A percentile compares a stretch with the other conserved stretches of the same genome.
Evolutionary conservation across 2,113 vertebrate species (phyloP).

Genomic region (Cyprinodon variegatus): DNA sequence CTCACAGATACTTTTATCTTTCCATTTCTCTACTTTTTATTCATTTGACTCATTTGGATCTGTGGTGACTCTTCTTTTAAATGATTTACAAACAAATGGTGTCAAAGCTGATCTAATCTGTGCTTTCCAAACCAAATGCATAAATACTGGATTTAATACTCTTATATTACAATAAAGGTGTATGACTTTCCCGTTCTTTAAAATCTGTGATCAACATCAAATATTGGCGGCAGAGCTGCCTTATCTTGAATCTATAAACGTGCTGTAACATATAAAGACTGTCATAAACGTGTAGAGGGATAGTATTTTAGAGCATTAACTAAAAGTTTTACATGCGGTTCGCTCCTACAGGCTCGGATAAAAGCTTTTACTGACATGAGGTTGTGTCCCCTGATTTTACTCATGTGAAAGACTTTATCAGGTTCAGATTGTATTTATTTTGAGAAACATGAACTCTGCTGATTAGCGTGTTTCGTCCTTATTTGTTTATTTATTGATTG

Average conservation of each 20-base stretch:
- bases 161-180: conserved; percentile 44
- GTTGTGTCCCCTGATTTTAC: conserved; percentile 18
- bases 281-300: conserved; percentile 41
- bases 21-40: conserved; percentile 36
- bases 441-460: conserved; percentile 4
- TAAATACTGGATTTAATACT: conserved; percentile 46
- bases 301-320: conserved; percentile 40
- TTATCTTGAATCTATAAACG: conserved; percentile 29
- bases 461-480: conserved; percentile 5
- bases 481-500: conserved; percentile 33
- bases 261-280: conserved; percentile 61
- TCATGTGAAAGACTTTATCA: background rate
- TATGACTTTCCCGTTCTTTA: conserved; percentile 37
- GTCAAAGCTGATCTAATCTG: conserved; percentile 38
- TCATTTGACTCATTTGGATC: conserved; percentile 52
- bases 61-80: conserved; percentile 39
- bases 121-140: conserved; percentile 38
- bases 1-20: conserved; percentile 26
- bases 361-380: conserved; percentile 40
- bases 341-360: conserved; percentile 30
- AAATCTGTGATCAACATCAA: conserved; percentile 27
- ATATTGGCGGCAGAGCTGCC: conserved; percentile 29
- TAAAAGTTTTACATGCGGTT: conserved; percentile 35
- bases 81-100: conserved; percentile 41
- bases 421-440: conserved; percentile 22